Percentiles rank a stretch among this genome's conserved stretches.
Conservation (phyloP, 2,888 invertebrate genomes). For the Oscheius sp. region DNA sequence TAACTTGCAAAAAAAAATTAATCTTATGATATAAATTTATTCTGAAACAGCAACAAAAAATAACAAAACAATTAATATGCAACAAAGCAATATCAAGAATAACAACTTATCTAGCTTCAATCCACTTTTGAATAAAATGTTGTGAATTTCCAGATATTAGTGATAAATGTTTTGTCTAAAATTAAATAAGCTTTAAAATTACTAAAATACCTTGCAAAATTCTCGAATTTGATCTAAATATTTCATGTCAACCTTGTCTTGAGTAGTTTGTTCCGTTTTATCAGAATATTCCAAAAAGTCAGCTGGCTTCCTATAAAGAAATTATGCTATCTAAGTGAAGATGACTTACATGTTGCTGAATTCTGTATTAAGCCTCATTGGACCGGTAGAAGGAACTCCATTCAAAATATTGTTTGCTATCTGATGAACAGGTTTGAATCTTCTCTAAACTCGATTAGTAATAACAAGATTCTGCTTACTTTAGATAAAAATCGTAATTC, state of each 20-base stretch:
- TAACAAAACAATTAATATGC: neutral
- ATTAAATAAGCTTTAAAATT: neutral
- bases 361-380: conserved; percentile 44
- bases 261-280: conserved; percentile 34
- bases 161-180: conserved; percentile 1
- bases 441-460: conserved; percentile 31
- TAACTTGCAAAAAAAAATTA: neutral
- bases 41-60: neutral
- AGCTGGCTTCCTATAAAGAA: conserved; percentile 44
- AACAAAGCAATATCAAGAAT: conserved; percentile 1
- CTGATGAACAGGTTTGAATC: conserved; percentile 39
- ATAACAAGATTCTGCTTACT: conserved; percentile 17
- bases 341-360: conserved; percentile 35
- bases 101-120: conserved; percentile 1
- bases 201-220: conserved; percentile 31
- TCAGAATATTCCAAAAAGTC: conserved; percentile 36
- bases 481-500: conserved; percentile 58
- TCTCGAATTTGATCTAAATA: conserved; percentile 45
- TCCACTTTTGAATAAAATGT: conserved; percentile 20
- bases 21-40: neutral
- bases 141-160: conserved; percentile 1
- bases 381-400: conserved; percentile 53
- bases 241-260: conserved; percentile 37
- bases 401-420: conserved; percentile 55
- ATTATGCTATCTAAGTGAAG: neutral